Conservation (phyloP, 2,113 vertebrate species). For the Piprites chloris region DNA sequence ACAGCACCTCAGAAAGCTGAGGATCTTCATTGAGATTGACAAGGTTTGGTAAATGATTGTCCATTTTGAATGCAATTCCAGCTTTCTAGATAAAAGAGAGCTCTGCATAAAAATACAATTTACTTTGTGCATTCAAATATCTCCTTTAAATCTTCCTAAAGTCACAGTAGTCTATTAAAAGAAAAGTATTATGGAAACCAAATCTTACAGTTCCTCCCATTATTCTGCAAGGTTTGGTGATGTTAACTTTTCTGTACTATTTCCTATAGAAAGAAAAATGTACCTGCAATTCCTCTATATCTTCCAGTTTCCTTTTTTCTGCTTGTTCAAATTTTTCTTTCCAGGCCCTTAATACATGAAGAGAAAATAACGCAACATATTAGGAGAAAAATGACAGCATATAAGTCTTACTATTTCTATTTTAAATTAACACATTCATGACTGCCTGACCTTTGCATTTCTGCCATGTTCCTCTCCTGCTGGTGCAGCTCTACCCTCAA, state of each 20-base stretch:
- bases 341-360: constrained; percentile 79
- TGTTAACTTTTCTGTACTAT: not conserved
- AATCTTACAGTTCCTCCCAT: not conserved
- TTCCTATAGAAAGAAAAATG: not conserved
- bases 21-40: constrained; percentile 97
- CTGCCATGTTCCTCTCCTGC: constrained; percentile 87
- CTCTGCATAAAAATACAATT: not conserved
- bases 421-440: not conserved
- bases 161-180: not conserved
- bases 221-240: not conserved
- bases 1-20: constrained; percentile 93
- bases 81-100: constrained; percentile 77
- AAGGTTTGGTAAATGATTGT: constrained; percentile 90
- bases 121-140: not conserved
- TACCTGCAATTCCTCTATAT: constrained; percentile 91
- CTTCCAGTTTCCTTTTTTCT: constrained; percentile 88
- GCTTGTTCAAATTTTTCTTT: constrained; percentile 90
- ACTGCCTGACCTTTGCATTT: constrained; percentile 82
- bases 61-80: constrained; percentile 90
- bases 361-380: not conserved
- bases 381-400: not conserved
- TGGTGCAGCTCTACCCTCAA: constrained; percentile 83
- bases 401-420: not conserved
- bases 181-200: not conserved
- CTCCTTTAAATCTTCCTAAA: not conserved